Evolutionary conservation across 2,113 vertebrate genomes (phyloP), one percentile per base, ranked within the genome.

Genomic region (Leuciscus idus): DNA sequence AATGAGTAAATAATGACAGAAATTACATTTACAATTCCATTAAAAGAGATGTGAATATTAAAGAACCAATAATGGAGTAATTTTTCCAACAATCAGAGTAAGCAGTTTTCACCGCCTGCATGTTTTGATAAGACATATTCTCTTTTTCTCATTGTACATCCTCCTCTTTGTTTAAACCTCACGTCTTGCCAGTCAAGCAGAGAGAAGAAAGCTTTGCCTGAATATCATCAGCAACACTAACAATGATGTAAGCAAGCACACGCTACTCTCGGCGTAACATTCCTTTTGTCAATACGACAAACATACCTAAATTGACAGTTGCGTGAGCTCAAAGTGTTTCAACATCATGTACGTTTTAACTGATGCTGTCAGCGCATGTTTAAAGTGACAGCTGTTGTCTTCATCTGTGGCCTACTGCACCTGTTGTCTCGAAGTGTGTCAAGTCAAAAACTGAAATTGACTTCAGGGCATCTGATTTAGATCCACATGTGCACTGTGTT

Each of bases 321-420:
- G 9, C 48, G 26, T 77, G 5, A 75, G 52, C 52, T 82, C 80
- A 82, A 61, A 78, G 84, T 68, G 46, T 85, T 85, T 85, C 11
- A 66, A 36, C 62, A 78, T 55, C 48, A 28, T 43, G 50, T 70
- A 55, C 43, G 70, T 57, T 70, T 83, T 64, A 73, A 12, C 19
- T 26, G 72, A 36, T 36, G 48, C 62, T 55, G 50, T 82, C 85
- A 52, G 62, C 12, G 28, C 11, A 33, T 30, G 57, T 87, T 70
- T 72, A 83, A 75, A 83, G 70, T 87, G 86, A 78, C 46, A 78
- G 17, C 61, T 68, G 61, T 75, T 87, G 36, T 82, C 62, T 85
- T 78, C n/a, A 74, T 68, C 23, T 78, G 17, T 78, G 48, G 76
- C 62, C 61, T 85, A 30, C 33, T 50, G 26, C 61, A 84, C 81